Base-by-base conservation (phyloP, 1,140 invertebrate genomes). In the Sitobion miscanthi region DNA sequence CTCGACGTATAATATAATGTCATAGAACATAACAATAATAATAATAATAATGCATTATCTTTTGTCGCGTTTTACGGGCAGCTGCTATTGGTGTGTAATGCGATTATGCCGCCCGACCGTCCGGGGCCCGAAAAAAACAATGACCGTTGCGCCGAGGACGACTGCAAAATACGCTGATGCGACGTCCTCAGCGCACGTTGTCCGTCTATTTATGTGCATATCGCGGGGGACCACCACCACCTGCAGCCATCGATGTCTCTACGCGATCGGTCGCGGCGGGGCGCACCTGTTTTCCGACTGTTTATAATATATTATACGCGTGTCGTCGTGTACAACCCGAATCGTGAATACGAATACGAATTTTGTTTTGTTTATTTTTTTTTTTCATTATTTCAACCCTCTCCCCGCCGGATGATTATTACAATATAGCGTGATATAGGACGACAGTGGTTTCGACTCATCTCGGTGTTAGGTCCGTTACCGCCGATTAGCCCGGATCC, bases 41-140 rank as follows among this genome's bases (percentile, higher is more conserved):
- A 57, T 57, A 57, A 54, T 54, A 69, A 77, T 77, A n/a, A n/a
- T 20, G 45, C 47, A 88, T 52, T 87, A 38, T 62, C 88, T 90
- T 42, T 90, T 90, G 88, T 90, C 88, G 42, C 35, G 30, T 42
- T 45, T 30, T 21, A 11, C 23, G n/a, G 23, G 54, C 88, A 90
- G 88, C 88, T 62, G 88, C 54, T 54, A 17, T 45, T 42, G 52
- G 52, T 42, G 88, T 90, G 52, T 90, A 90, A 90, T 90, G 88
- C 88, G 88, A 90, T 90, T 90, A 85, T 77, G 17, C 38, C 88
- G 42, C 52, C 88, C 35, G 88, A 25, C 17, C 35, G 54, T n/a
- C 21, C 52, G 35, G 9, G 35, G 88, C 20, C 35, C 20, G 42
- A n/a, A 87, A 90, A 90, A 90, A 90, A 90, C 88, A 90, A 90